phyloP scores from a whole-genome alignment of 1,140 invertebrate species.

The Carcinoscorpius rotundicauda region DNA sequence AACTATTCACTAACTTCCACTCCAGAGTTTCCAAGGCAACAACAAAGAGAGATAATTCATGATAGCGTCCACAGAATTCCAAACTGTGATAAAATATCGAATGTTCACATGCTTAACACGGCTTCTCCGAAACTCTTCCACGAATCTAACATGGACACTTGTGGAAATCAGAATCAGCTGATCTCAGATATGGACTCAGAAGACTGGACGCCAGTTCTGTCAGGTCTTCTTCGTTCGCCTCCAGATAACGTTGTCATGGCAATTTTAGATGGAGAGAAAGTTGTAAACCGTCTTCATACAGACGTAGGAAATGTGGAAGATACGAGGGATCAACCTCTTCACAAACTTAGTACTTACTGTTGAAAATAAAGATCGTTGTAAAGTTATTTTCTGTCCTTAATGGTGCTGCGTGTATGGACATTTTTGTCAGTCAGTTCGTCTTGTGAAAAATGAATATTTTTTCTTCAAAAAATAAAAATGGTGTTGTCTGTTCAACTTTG shows the following conservation, averaged over 20 bases:
- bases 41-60: neutral
- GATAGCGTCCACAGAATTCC: neutral
- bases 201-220: slow-evolving; percentile 7
- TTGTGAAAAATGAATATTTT: too few relatives aligned
- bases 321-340: slow-evolving; percentile 9
- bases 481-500: too few relatives aligned
- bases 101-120: neutral
- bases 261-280: slow-evolving; percentile 20
- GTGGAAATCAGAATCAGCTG: slow-evolving; percentile 5
- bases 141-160: slow-evolving; percentile 4
- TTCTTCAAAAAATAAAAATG: too few relatives aligned
- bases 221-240: slow-evolving; percentile 13
- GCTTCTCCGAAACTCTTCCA: neutral
- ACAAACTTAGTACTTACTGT: slow-evolving; percentile 20
- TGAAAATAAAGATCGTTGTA: slow-evolving; percentile 16
- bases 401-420: too few relatives aligned
- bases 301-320: slow-evolving; percentile 1
- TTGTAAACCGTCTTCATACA: slow-evolving; percentile 17
- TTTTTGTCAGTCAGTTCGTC: too few relatives aligned
- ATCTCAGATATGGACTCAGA: slow-evolving; percentile 7
- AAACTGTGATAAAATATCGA: neutral
- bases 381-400: too few relatives aligned
- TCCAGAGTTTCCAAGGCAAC: neutral
- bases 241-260: slow-evolving; percentile 19
- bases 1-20: slow-evolving; percentile 4